Base-by-base conservation (phyloP, 2,797 vertebrate species). In the Hafferia zeledoni region DNA sequence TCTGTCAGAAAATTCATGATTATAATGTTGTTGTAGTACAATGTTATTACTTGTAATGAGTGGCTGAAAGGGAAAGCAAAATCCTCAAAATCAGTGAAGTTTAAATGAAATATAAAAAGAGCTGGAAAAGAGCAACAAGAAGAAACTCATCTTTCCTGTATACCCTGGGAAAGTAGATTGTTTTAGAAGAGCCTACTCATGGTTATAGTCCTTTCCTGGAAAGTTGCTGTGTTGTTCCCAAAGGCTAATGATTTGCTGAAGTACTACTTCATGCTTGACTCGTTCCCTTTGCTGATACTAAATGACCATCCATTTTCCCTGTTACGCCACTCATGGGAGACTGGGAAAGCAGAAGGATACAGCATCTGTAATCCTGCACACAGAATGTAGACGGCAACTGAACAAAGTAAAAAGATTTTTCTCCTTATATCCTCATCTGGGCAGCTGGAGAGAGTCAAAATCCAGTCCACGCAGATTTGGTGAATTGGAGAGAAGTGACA, bases 191-290 rank as follows among this genome's bases (percentile, higher is more conserved):
- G 5, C 9, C 37, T 65, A 5, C 17, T 89, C 19, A 13, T 35
- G 10, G 11, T n/a, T 0, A 0, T 22, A 60, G 23, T 50, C 4
- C 8, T 63, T 77, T 70, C 18, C 49, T 56, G 39, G 11, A 43
- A 74, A 60, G 30, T 53, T 81, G 12, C 28, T 64, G 8, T 37
- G 5, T 7, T 64, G 5, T 14, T 80, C 19, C 24, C 13, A 80
- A 72, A 70, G 14, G 15, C 12, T 75, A 37, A 63, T 20, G 37
- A 41, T n/a, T 75, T 87, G 33, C 35, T 69, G 20, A 16, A 13
- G 50, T 79, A 35, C 10, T 50, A n/a, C 22, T 80, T 43, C 23
- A 8, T 7, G 23, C 17, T 75, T 24, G 25, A 7, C 28, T 76
- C 15, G 20, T 82, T 90, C n/a, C 6, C 11, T 46, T 24, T 27